These are phyloP conservation scores for Tribolium castaneum DNA, from an alignment of 1,140 invertebrate species.

Conservation along the genomic window DNA sequence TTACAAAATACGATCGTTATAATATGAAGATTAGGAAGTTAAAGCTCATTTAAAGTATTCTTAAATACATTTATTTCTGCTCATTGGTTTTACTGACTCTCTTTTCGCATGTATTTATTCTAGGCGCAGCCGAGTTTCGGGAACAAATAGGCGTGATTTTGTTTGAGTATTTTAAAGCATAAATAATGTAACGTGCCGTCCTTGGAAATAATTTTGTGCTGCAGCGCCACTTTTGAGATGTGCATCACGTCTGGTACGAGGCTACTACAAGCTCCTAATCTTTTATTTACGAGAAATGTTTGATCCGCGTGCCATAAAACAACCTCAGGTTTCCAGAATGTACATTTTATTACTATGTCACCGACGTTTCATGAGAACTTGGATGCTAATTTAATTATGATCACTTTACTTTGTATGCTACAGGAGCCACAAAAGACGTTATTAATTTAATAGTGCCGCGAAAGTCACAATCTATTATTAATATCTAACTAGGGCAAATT, in stretches of 20 bases:
- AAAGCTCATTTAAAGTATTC: too few species aligned
- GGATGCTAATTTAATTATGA: conserved; percentile 26
- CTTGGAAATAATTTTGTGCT: conserved; percentile 10
- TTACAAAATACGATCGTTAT: too few species aligned
- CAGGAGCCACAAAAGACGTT: conserved; percentile 1
- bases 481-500: conserved; percentile 3
- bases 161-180: neutral
- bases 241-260: conserved; percentile 25
- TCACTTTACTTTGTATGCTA: conserved; percentile 26
- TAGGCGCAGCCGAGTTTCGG: neutral
- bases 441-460: conserved; percentile 18
- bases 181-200: neutral
- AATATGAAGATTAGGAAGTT: too few species aligned
- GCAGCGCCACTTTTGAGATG: neutral
- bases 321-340: conserved; percentile 32
- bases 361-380: conserved; percentile 1
- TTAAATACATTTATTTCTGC: too few species aligned
- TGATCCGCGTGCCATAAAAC: conserved; percentile 34
- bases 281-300: conserved; percentile 38
- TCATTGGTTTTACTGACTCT: too few species aligned
- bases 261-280: conserved; percentile 27
- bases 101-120: neutral
- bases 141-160: neutral
- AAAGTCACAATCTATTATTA: conserved; percentile 27
- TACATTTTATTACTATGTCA: conserved; percentile 31